phyloP scores from a whole-genome alignment of 2,113 vertebrate species.

The Mola mola region DNA sequence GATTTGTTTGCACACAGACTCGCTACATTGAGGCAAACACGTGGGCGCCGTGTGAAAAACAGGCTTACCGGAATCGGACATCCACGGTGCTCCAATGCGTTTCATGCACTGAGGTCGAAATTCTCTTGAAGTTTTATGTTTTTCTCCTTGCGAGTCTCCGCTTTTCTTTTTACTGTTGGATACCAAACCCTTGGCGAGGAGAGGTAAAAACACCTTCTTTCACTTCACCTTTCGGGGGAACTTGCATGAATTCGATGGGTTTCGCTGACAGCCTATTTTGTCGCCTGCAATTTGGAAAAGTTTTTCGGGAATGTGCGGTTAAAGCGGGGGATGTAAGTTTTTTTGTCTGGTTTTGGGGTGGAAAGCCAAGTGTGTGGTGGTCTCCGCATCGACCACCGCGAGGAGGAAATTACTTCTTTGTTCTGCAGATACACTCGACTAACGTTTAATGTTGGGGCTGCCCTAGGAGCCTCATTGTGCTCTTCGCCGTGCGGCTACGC shows the following conservation, averaged over 20 bases:
- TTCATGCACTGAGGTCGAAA: conserved; percentile 82
- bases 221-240: conserved; percentile 45
- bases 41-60: conserved; percentile 71
- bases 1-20: conserved; percentile 78
- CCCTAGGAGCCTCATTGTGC: conserved; percentile 45
- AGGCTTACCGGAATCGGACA: conserved; percentile 75
- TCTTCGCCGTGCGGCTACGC: conserved; percentile 38
- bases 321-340: conserved; percentile 77
- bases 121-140: conserved; percentile 87
- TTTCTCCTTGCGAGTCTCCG: conserved; percentile 74
- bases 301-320: conserved; percentile 78
- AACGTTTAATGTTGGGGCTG: conserved; percentile 41
- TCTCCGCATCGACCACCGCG: conserved; percentile 70
- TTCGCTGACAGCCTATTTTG: conserved; percentile 70
- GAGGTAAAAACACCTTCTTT: conserved; percentile 78
- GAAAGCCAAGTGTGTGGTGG: conserved; percentile 76
- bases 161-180: conserved; percentile 83
- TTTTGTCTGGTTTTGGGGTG: conserved; percentile 76
- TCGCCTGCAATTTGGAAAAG: conserved; percentile 75
- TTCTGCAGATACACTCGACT: conserved; percentile 66
- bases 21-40: conserved; percentile 74
- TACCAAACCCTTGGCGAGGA: conserved; percentile 78
- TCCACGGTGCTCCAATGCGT: conserved; percentile 79
- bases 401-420: conserved; percentile 80
- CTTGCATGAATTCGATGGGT: conserved; percentile 58